Conservation (phyloP, 2,113 vertebrate species). For the Collichthys lucidus region DNA sequence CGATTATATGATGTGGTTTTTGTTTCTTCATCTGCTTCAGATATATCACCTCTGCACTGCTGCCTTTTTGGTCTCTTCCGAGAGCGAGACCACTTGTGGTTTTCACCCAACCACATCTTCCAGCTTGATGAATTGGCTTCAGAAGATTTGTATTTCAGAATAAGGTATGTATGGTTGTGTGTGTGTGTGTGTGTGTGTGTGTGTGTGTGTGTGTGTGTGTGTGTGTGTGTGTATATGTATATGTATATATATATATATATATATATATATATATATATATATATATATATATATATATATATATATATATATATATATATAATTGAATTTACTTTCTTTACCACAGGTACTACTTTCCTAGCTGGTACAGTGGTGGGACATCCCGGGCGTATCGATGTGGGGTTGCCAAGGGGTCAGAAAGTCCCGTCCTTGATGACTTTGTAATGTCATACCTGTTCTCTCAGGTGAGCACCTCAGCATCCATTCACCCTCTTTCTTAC, state of each 20-base stretch:
- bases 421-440: slow-evolving; percentile 91
- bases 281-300: no score
- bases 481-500: background rate
- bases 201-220: no score
- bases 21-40: slow-evolving; percentile 73
- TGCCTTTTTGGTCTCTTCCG: slow-evolving; percentile 93
- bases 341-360: slow-evolving; percentile 94
- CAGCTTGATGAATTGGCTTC: slow-evolving; percentile 87
- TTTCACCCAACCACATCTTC: slow-evolving; percentile 94
- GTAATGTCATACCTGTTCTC: slow-evolving; percentile 95
- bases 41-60: slow-evolving; percentile 91
- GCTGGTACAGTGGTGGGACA: slow-evolving; percentile 91
- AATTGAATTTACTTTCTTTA: background rate
- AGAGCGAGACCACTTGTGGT: slow-evolving; percentile 91
- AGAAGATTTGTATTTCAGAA: slow-evolving; percentile 88
- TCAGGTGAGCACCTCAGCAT: slow-evolving; percentile 85
- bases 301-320: no score
- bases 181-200: no score
- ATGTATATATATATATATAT: no score
- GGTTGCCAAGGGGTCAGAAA: slow-evolving; percentile 89
- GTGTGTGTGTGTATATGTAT: no score
- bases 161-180: slow-evolving; percentile 85
- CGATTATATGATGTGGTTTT: background rate
- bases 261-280: no score
- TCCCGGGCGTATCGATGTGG: slow-evolving; percentile 92